Evolutionary conservation across 2,888 invertebrate species (phyloP).

Genomic region (Drosophila kanekoi): DNA sequence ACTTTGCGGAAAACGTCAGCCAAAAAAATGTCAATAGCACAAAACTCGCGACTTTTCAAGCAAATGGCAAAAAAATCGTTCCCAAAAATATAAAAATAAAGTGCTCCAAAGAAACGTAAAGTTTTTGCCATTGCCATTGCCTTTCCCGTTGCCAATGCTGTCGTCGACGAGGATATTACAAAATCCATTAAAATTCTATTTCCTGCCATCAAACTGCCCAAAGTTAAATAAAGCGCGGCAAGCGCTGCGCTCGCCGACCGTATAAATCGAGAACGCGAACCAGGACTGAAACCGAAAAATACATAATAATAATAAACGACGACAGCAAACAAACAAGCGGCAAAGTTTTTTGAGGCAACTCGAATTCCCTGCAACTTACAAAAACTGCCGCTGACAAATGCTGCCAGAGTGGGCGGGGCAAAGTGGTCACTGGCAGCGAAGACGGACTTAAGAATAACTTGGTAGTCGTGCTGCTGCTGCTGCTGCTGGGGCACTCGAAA

Average conservation of each 20-base stretch:
- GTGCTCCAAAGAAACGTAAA: slow-evolving; percentile 47
- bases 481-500: slow-evolving; percentile 50
- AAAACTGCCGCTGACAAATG: slow-evolving; percentile 54
- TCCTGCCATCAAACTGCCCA: slow-evolving; percentile 80
- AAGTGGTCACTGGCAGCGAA: not conserved
- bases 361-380: slow-evolving; percentile 49
- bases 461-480: slow-evolving; percentile 29
- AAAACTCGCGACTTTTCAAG: slow-evolving; percentile 45
- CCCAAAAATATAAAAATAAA: slow-evolving; percentile 26
- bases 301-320: slow-evolving; percentile 80
- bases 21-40: slow-evolving; percentile 64
- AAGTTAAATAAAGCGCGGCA: slow-evolving; percentile 76
- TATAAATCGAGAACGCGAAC: slow-evolving; percentile 36
- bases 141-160: slow-evolving; percentile 29
- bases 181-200: slow-evolving; percentile 80
- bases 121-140: slow-evolving; percentile 37
- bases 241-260: slow-evolving; percentile 39
- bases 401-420: slow-evolving; percentile 8
- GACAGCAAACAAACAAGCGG: slow-evolving; percentile 72
- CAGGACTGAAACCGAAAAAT: slow-evolving; percentile 53
- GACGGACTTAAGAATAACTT: slow-evolving; percentile 41
- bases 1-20: slow-evolving; percentile 46
- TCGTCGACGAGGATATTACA: slow-evolving; percentile 68
- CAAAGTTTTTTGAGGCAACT: slow-evolving; percentile 59
- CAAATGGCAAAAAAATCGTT: slow-evolving; percentile 30